Evolutionary conservation across 2,888 invertebrate species (phyloP).

Genomic region (Leptodirus hochenwartii): DNA sequence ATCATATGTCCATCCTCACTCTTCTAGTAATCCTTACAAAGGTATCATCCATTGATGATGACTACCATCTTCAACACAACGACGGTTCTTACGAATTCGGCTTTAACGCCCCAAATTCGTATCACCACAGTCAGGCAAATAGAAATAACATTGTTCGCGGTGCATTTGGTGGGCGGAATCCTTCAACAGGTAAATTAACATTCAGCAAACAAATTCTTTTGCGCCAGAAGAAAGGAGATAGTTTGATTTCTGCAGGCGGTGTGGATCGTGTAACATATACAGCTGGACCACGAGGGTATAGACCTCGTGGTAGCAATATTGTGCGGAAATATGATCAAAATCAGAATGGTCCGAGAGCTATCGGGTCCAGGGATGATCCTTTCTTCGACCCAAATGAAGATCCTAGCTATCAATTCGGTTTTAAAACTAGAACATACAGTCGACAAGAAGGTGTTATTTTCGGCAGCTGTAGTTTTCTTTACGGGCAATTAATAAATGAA

Average conservation of each 20-base stretch:
- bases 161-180: constrained; percentile 53
- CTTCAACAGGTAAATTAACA: constrained; percentile 37
- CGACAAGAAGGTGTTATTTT: constrained; percentile 34
- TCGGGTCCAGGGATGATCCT: constrained; percentile 48
- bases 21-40: no score
- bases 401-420: constrained; percentile 53
- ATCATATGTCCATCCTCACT: no score
- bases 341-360: constrained; percentile 33
- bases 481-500: constrained; percentile 1
- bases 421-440: constrained; percentile 46
- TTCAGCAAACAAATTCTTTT: constrained; percentile 2
- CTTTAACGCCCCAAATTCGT: constrained; percentile 51
- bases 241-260: constrained; percentile 25
- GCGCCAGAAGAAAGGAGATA: neutral
- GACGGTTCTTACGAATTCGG: constrained; percentile 64
- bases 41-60: no score
- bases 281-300: constrained; percentile 59
- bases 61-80: constrained; percentile 42
- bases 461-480: constrained; percentile 1
- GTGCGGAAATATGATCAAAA: constrained; percentile 53
- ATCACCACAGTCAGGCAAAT: constrained; percentile 48
- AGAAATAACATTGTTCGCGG: constrained; percentile 48
- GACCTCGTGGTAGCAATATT: constrained; percentile 58
- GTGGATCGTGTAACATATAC: constrained; percentile 55
- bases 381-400: constrained; percentile 60